Evolutionary conservation across 2,797 vertebrate species (phyloP).

Genomic region (Amniataba percoides): DNA sequence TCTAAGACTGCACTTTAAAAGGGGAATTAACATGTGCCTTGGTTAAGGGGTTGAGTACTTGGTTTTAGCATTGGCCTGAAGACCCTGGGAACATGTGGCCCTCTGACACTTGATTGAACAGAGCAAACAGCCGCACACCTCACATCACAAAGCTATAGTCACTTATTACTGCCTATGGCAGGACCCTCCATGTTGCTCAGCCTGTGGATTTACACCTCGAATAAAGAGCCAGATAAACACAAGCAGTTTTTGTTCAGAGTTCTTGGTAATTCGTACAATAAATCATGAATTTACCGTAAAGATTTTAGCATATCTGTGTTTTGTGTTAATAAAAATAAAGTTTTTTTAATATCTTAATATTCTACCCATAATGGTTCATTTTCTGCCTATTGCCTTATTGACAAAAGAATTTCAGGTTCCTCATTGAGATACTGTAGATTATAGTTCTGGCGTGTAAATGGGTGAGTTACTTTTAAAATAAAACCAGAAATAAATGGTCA

Average conservation of each 20-base stretch:
- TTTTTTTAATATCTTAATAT: background rate
- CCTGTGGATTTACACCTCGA: conserved; percentile 85
- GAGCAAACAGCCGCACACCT: conserved; percentile 60
- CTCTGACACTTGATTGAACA: conserved; percentile 60
- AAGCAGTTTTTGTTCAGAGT: conserved; percentile 59
- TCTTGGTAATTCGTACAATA: conserved; percentile 74
- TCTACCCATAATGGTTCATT: background rate
- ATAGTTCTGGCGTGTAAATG: background rate
- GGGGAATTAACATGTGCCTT: conserved; percentile 61
- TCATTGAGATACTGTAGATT: background rate
- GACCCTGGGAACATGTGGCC: conserved; percentile 54
- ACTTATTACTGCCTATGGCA: conserved; percentile 67
- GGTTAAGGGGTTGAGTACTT: conserved; percentile 37
- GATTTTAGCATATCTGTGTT: conserved; percentile 34
- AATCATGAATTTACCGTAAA: conserved; percentile 76
- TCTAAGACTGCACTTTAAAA: conserved; percentile 69
- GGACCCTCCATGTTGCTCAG: conserved; percentile 67
- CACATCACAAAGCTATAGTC: conserved; percentile 56
- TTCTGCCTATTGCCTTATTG: background rate
- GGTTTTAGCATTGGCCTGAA: conserved; percentile 42
- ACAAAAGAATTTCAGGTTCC: background rate
- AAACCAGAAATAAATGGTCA: background rate
- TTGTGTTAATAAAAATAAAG: conserved; percentile 8
- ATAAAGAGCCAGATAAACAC: conserved; percentile 74
- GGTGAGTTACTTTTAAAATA: background rate